Percentiles rank a stretch among this genome's conserved stretches.
These are phyloP conservation scores for Pachycephala philippinensis DNA, from an alignment of 2,113 vertebrate species.

Conservation along the genomic window DNA sequence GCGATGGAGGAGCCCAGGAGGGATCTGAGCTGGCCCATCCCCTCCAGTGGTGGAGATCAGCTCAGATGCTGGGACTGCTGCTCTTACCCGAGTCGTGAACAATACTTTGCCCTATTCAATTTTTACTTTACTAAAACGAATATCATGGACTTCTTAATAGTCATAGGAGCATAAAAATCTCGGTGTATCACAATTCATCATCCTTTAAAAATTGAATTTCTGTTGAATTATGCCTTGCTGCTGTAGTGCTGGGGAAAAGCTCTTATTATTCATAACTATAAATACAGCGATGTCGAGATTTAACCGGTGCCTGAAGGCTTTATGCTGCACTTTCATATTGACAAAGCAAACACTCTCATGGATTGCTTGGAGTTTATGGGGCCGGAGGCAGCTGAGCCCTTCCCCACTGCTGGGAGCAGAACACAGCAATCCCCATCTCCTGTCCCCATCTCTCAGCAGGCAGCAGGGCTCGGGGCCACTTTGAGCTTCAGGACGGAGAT, in stretches of 20 bases:
- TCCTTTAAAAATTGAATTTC: conserved; percentile 58
- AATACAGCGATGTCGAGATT: conserved; percentile 32
- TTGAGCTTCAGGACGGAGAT: not conserved
- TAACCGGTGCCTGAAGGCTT: conserved; percentile 53
- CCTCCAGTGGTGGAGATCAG: rapidly evolving
- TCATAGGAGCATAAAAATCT: conserved; percentile 52
- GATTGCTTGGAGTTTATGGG: not conserved
- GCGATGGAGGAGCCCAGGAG: not conserved
- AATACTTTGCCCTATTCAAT: conserved; percentile 12
- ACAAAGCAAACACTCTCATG: conserved; percentile 47
- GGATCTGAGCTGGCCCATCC: not conserved
- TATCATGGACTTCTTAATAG: conserved; percentile 52
- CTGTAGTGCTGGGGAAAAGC: conserved; percentile 38
- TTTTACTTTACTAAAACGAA: conserved; percentile 40
- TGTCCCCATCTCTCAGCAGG: rapidly evolving
- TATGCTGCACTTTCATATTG: not conserved
- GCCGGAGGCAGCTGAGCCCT: not conserved
- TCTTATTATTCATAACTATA: conserved; percentile 63
- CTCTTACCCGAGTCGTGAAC: not conserved
- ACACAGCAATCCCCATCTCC: not conserved
- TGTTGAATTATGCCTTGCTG: conserved; percentile 44
- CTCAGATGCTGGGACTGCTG: not conserved
- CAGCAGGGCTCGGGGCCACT: not conserved
- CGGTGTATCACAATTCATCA: conserved; percentile 59
- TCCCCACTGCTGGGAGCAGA: not conserved